Evolutionary conservation across 2,888 invertebrate genomes (phyloP).

Genomic region (Uloborus plumipes): DNA sequence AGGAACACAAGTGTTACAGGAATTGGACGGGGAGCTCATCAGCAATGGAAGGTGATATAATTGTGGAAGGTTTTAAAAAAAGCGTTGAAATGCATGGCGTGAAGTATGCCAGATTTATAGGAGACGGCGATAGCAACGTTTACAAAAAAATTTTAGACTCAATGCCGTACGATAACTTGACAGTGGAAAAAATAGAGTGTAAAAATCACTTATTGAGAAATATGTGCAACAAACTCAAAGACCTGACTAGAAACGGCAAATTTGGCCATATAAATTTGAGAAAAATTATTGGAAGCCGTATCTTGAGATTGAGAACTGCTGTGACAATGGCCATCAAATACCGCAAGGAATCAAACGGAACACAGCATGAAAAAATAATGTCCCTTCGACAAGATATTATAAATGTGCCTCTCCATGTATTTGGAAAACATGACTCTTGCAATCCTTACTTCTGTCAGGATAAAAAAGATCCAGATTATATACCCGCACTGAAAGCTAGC

Average conservation of each 20-base stretch:
- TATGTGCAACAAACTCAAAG: no score
- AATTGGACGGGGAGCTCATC: slow-evolving; percentile 64
- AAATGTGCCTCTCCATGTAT: no score
- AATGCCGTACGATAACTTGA: slow-evolving; percentile 19
- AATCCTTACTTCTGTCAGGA: no score
- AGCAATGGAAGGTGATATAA: slow-evolving; percentile 64
- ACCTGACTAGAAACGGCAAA: slow-evolving; percentile 3
- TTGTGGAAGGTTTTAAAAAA: slow-evolving; percentile 61
- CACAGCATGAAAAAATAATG: no score
- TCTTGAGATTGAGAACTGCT: no score
- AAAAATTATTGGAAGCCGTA: no score
- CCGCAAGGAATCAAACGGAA: no score
- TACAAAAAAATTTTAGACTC: slow-evolving; percentile 48
- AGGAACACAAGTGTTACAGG: slow-evolving; percentile 55
- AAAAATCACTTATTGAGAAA: slow-evolving; percentile 58
- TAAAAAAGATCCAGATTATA: no score
- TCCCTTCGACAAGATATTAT: no score
- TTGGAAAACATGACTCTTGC: no score
- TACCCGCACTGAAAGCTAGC: no score
- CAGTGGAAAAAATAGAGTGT: slow-evolving; percentile 65
- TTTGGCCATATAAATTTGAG: neutral
- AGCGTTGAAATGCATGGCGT: slow-evolving; percentile 61
- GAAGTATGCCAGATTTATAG: slow-evolving; percentile 53
- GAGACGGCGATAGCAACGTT: slow-evolving; percentile 65
- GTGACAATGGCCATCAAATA: no score